These are phyloP conservation scores for Styela plicata DNA, from an alignment of 23 tunicate species.

Conservation along the genomic window DNA sequence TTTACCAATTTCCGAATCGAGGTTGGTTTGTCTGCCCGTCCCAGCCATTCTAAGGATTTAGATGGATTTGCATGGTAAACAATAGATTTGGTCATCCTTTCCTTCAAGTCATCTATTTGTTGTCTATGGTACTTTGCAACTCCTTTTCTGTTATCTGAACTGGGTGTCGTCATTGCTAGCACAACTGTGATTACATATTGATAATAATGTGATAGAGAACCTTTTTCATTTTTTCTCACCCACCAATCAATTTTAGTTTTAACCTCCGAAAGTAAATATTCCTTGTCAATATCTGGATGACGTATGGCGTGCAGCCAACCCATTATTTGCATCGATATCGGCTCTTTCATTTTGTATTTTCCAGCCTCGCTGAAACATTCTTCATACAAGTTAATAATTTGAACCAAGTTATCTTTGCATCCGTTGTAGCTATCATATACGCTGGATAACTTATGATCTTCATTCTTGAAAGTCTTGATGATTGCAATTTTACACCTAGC, in stretches of 20 bases:
- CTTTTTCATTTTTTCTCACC: background rate
- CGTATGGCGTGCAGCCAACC: slow-evolving; percentile 69
- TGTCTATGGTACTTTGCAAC: background rate
- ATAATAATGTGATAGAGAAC: slow-evolving; percentile 12
- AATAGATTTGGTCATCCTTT: background rate
- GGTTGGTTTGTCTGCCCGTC: background rate
- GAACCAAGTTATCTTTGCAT: too few relatives aligned
- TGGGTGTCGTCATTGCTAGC: slow-evolving; percentile 5
- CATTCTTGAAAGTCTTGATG: background rate
- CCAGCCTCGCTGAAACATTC: background rate
- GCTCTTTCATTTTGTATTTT: background rate
- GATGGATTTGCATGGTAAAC: background rate
- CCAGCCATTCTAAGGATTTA: slow-evolving; percentile 13
- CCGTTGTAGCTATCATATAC: too few relatives aligned
- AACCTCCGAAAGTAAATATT: slow-evolving; percentile 1
- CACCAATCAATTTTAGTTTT: background rate
- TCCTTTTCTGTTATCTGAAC: background rate
- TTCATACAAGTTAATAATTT: slow-evolving; percentile 9
- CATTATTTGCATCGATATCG: slow-evolving; percentile 33
- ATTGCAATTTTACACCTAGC: slow-evolving; percentile 12
- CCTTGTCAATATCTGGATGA: background rate
- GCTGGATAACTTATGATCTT: background rate
- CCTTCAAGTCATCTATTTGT: background rate
- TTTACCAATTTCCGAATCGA: background rate
- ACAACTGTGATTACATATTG: background rate